Percentiles rank a stretch among this genome's conserved stretches.
Conservation (phyloP, 2,113 vertebrate species). For the Nicator chloris region DNA sequence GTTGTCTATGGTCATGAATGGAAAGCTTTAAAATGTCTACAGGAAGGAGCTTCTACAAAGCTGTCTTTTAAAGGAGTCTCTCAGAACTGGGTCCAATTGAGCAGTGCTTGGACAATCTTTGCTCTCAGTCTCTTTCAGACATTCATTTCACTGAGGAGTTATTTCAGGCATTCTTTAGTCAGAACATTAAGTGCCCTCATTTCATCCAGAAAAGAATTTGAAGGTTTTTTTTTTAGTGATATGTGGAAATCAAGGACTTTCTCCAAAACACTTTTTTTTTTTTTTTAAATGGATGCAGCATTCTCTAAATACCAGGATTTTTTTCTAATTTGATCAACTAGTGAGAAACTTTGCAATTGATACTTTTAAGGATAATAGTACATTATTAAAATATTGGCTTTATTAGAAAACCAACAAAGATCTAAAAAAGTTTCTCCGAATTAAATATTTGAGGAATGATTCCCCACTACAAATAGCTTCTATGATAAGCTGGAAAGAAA, state of each 20-base stretch:
- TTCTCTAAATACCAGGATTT: neutral
- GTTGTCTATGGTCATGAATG: neutral
- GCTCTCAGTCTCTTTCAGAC: neutral
- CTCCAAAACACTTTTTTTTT: neutral
- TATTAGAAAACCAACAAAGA: neutral
- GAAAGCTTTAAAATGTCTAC: neutral
- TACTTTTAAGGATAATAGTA: neutral
- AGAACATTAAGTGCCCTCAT: neutral
- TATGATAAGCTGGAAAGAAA: neutral
- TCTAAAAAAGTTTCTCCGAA: neutral
- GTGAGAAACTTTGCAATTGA: neutral
- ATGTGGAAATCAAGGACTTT: neutral
- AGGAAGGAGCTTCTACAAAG: neutral
- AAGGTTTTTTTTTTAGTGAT: neutral
- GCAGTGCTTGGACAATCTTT: neutral
- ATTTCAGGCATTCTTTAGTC: neutral
- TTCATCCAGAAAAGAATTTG: neutral
- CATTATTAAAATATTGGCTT: neutral
- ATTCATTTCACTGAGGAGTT: neutral
- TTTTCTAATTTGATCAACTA: neutral
- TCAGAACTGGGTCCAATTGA: neutral
- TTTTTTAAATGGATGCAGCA: neutral
- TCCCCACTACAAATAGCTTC: neutral
- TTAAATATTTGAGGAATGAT: neutral
- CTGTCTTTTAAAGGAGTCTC: neutral